Base-by-base conservation (phyloP, 2,888 invertebrate species). In the Pandemis heparana region DNA sequence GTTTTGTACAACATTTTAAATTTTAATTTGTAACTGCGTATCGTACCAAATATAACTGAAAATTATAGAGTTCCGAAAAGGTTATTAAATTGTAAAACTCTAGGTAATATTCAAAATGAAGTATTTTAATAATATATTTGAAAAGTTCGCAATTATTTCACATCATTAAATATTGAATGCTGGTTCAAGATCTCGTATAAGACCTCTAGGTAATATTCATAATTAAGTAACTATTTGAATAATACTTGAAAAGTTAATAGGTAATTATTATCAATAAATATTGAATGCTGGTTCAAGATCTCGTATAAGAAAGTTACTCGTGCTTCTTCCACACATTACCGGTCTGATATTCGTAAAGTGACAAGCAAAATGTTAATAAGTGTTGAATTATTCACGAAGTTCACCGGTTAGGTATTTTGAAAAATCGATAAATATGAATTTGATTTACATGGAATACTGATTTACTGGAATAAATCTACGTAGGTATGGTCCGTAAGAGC, bases 361-460 rank as follows among this genome's bases (percentile, higher is more conserved):
- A 60, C 43, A 68, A 60, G 46, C 41, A 60, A 60, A 46, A 60
- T 60, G 59, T 43, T 68, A 68, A 68, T 60, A 32, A n/a, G 14
- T 10, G 59, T 68, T 68, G 67, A 68, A 46, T 59, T 60, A 68
- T 68, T 68, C 67, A 68, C 67, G 23, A 68, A 60, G 67, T 68
- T 68, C 67, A 60, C 46, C 67, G 46, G 67, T 60, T 68, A 32
- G 23, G 23, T 32, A 32, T 59, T 56, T 53, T 62, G 41, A n/a
- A 56, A 70, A 70, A 53, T 41, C 23, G 70, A 43, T 70, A 18
- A 53, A 53, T 23, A 41, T 18, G 62, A 62, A 62, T 62, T 62
- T 62, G 14, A 63, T 63, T 63, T 53, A 53, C 23, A 32, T 32
- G 4, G 4, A 32, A 32, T 32, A 32, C n/a, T n/a, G n/a, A n/a